Percentiles rank a stretch among this genome's conserved stretches.
Conservation (phyloP, 2,797 vertebrate genomes). For the Adrianichthys oophorus region DNA sequence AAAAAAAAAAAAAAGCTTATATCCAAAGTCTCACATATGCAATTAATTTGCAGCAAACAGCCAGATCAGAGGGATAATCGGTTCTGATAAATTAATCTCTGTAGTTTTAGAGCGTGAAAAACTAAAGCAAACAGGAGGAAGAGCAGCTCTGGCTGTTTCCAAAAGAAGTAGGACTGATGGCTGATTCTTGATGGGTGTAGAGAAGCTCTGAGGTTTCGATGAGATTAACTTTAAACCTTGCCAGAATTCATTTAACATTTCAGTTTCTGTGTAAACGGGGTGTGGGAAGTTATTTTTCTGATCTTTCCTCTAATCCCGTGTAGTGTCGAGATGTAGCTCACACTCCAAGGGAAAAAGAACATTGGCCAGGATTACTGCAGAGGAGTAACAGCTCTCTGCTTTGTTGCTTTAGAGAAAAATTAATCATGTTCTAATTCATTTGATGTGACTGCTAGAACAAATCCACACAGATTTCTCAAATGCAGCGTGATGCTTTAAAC, state of each 20-base stretch:
- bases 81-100: constrained; percentile 50
- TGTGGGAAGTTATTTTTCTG: constrained; percentile 25
- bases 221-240: constrained; percentile 58
- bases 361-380: constrained; percentile 24
- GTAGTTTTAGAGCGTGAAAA: constrained; percentile 37
- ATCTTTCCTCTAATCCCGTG: constrained; percentile 22
- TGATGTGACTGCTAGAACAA: constrained; percentile 7
- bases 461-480: constrained; percentile 10
- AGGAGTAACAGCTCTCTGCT: constrained; percentile 11
- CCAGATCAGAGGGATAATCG: constrained; percentile 42
- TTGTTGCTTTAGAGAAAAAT: constrained; percentile 11
- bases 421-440: constrained; percentile 18
- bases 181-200: constrained; percentile 39
- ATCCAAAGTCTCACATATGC: constrained; percentile 33
- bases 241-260: constrained; percentile 50
- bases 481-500: neutral
- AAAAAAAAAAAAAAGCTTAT: constrained; percentile 22
- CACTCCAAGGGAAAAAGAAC: constrained; percentile 14
- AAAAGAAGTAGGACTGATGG: constrained; percentile 37
- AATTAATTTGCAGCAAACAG: constrained; percentile 35
- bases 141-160: constrained; percentile 56
- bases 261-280: constrained; percentile 26
- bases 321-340: constrained; percentile 3
- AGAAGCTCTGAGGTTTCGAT: constrained; percentile 32
- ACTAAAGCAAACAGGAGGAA: constrained; percentile 23